Conservation (phyloP, 2,888 invertebrate species). For the Slavum lentiscoides region DNA sequence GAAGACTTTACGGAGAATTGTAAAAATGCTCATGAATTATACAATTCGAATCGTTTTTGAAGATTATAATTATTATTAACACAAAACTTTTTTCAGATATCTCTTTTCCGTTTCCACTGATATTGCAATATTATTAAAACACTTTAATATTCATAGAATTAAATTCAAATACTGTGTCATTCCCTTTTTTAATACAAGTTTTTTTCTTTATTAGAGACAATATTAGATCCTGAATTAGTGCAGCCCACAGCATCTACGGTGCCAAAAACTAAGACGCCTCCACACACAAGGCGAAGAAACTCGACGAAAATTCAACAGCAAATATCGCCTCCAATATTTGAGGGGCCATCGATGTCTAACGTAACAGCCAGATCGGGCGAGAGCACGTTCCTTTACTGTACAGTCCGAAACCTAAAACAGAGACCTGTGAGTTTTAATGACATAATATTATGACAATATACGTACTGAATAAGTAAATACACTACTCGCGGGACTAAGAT, state of each 20-base stretch:
- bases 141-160: no score
- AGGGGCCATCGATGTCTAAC: constrained; percentile 69
- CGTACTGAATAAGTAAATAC: no score
- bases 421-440: constrained; percentile 55
- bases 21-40: no score
- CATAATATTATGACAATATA: no score
- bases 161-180: no score
- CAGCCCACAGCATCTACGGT: constrained; percentile 18
- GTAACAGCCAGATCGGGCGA: constrained; percentile 55
- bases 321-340: constrained; percentile 58
- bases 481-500: no score
- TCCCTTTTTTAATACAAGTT: not conserved
- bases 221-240: constrained; percentile 34
- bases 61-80: no score
- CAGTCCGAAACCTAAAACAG: constrained; percentile 56
- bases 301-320: constrained; percentile 20
- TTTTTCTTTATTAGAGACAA: constrained; percentile 8
- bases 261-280: constrained; percentile 31
- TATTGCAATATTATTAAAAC: no score
- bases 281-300: constrained; percentile 32
- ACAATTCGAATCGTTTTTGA: no score
- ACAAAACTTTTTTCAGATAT: no score
- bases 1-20: no score
- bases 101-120: no score
- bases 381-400: constrained; percentile 56